Evolutionary conservation across 2,797 vertebrate genomes (phyloP).

Genomic region (Sebastes taczanowskii): DNA sequence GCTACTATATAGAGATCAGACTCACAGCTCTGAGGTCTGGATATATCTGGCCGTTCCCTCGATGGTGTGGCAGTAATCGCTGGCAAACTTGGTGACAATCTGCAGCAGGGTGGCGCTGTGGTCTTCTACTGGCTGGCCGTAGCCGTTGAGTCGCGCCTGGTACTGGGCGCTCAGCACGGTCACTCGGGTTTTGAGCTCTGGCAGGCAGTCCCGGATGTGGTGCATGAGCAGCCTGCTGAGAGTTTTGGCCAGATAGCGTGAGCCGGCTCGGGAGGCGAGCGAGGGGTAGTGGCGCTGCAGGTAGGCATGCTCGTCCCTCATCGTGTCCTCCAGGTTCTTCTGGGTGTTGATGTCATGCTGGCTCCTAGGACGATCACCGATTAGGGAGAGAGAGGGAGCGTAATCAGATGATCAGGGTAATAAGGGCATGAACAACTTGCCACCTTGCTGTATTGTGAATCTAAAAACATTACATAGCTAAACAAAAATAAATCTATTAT

Average conservation of each 20-base stretch:
- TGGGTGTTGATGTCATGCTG: slow-evolving; percentile 86
- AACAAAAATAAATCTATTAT: neutral
- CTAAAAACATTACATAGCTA: neutral
- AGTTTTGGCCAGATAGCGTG: slow-evolving; percentile 82
- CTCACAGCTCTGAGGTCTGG: slow-evolving; percentile 88
- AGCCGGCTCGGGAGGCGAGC: slow-evolving; percentile 81
- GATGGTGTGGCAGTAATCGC: slow-evolving; percentile 88
- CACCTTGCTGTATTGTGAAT: neutral
- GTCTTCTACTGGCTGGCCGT: slow-evolving; percentile 87
- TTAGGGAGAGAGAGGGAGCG: neutral
- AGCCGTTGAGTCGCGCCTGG: slow-evolving; percentile 84
- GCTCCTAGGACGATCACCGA: slow-evolving; percentile 73
- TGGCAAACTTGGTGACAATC: slow-evolving; percentile 89
- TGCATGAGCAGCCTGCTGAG: slow-evolving; percentile 87
- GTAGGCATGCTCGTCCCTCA: slow-evolving; percentile 83
- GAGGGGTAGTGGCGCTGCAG: slow-evolving; percentile 87
- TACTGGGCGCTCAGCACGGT: slow-evolving; percentile 83
- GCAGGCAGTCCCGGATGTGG: slow-evolving; percentile 88
- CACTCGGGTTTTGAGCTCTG: slow-evolving; percentile 85
- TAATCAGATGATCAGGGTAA: neutral
- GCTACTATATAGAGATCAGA: slow-evolving; percentile 6
- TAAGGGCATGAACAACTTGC: neutral
- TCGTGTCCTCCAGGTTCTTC: slow-evolving; percentile 79
- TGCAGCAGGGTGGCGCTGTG: slow-evolving; percentile 88
- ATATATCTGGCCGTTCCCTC: slow-evolving; percentile 87